These are phyloP conservation scores for Stenodema calcarata DNA, from an alignment of 2,888 invertebrate genomes.

Conservation along the genomic window DNA sequence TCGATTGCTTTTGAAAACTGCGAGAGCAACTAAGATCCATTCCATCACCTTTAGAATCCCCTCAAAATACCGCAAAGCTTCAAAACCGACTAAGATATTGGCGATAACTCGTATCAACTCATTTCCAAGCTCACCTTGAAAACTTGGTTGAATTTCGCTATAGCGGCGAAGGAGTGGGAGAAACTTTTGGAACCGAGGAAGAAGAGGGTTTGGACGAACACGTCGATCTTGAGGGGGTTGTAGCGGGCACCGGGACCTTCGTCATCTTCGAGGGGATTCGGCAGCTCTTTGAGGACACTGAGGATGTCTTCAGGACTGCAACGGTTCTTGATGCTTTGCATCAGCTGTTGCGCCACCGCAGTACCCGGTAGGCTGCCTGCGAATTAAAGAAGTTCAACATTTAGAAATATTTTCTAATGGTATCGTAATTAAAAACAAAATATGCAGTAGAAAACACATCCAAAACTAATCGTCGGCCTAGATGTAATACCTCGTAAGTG, in stretches of 20 bases:
- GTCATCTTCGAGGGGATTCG: constrained; percentile 72
- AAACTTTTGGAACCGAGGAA: constrained; percentile 96
- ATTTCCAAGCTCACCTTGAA: constrained; percentile 77
- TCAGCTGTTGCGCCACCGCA: constrained; percentile 83
- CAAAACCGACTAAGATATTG: too few species aligned
- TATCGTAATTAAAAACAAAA: neutral
- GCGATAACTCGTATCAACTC: too few species aligned
- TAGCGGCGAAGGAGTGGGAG: constrained; percentile 98
- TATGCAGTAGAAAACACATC: neutral
- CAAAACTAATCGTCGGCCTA: too few species aligned
- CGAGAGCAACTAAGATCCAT: too few species aligned
- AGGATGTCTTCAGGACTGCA: constrained; percentile 90
- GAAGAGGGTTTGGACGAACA: constrained; percentile 93
- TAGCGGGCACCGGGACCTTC: constrained; percentile 73
- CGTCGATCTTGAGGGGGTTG: constrained; percentile 93
- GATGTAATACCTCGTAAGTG: too few species aligned
- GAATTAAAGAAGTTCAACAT: neutral
- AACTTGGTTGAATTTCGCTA: constrained; percentile 93
- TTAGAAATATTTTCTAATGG: neutral
- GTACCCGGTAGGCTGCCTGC: constrained; percentile 73
- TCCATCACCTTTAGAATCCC: too few species aligned
- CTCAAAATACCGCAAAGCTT: too few species aligned
- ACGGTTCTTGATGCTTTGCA: constrained; percentile 85
- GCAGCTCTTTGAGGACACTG: constrained; percentile 83
- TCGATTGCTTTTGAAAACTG: too few species aligned